These are phyloP conservation scores for Listrodromus nycthemerus DNA, from an alignment of 2,888 invertebrate genomes.

Conservation along the genomic window DNA sequence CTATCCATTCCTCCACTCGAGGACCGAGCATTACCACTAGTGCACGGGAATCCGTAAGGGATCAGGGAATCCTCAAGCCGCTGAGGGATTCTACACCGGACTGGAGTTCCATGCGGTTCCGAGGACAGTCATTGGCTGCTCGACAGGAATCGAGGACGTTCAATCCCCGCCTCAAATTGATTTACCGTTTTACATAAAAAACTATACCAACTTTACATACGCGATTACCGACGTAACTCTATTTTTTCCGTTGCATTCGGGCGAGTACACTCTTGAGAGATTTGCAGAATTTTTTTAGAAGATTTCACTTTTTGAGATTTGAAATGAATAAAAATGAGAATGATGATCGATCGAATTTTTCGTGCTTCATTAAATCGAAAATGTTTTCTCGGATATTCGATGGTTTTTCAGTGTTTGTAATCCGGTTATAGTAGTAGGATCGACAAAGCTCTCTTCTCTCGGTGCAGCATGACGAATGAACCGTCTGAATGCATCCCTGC, in stretches of 20 bases:
- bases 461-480: constrained; percentile 21
- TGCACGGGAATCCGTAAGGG: constrained; percentile 30
- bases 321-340: not conserved
- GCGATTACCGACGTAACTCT: not conserved
- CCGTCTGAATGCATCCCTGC: not conserved
- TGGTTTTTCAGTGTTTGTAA: constrained; percentile 1
- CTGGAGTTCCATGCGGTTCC: not conserved
- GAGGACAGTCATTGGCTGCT: constrained; percentile 10
- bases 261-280: not conserved
- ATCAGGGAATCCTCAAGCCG: constrained; percentile 32
- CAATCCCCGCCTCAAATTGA: not conserved
- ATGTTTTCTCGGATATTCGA: not conserved
- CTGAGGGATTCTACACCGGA: constrained; percentile 22
- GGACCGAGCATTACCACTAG: not conserved
- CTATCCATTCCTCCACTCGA: constrained; percentile 25
- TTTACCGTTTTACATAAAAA: not conserved
- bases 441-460: constrained; percentile 1
- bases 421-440: not conserved
- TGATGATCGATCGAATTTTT: not conserved
- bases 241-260: not conserved
- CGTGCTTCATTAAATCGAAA: not conserved
- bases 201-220: not conserved
- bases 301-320: not conserved
- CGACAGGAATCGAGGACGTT: not conserved
- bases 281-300: not conserved